Conservation (phyloP, 2,888 invertebrate species). For the Resseliella maxima region DNA sequence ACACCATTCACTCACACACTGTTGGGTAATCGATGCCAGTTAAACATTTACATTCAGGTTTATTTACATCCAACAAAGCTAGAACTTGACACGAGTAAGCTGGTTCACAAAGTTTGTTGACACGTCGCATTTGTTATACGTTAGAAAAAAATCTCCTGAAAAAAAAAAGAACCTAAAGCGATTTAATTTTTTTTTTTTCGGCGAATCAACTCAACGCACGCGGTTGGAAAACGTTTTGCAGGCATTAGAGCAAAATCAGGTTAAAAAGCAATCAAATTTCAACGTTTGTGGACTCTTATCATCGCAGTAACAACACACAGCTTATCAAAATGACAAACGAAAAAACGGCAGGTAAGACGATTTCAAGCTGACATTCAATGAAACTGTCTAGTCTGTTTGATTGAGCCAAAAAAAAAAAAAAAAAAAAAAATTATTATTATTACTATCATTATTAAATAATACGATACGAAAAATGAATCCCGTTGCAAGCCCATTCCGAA, state of each 20-base stretch:
- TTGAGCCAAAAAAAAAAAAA: neutral
- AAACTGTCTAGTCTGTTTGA: constrained; percentile 2
- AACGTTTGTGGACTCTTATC: neutral
- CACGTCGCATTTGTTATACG: neutral
- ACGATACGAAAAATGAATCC: neutral
- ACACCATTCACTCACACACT: too few species aligned
- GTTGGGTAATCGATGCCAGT: too few species aligned
- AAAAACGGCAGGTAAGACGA: constrained; percentile 10
- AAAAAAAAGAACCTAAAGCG: too few species aligned
- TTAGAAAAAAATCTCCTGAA: too few species aligned
- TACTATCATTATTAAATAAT: neutral
- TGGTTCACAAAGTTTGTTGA: neutral
- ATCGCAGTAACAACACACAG: neutral
- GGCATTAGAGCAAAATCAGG: neutral
- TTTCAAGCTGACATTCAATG: neutral
- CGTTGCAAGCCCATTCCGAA: neutral
- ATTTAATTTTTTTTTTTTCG: neutral
- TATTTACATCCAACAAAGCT: neutral
- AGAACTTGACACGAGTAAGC: neutral
- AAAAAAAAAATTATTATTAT: neutral
- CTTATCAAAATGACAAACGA: neutral
- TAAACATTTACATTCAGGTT: neutral
- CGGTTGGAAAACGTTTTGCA: too few species aligned
- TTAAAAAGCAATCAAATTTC: neutral
- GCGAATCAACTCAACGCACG: too few species aligned